phyloP scores from a whole-genome alignment of 2,888 invertebrate species.

The Chrysotoxum bicinctum region DNA sequence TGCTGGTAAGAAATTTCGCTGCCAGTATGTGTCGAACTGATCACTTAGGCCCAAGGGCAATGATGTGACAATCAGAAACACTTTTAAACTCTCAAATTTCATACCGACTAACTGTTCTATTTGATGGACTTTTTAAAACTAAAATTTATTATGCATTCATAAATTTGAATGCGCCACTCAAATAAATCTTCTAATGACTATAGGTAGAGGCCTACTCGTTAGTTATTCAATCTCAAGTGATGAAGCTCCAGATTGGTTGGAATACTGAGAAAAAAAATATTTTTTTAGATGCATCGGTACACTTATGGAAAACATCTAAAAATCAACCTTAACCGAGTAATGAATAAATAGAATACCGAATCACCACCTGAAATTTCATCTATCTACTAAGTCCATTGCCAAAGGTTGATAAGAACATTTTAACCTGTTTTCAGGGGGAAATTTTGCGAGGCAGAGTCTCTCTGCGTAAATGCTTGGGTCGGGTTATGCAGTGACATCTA shows the following conservation, averaged over 20 bases:
- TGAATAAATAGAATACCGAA: no score
- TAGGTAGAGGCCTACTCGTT: not conserved
- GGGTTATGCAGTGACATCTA: no score
- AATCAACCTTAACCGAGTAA: not conserved
- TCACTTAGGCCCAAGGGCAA: conserved; percentile 48
- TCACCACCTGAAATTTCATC: no score
- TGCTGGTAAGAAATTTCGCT: conserved; percentile 76
- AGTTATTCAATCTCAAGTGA: conserved; percentile 33
- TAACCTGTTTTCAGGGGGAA: no score
- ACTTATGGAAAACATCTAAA: not conserved
- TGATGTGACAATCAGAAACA: conserved; percentile 1
- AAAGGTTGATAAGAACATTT: no score
- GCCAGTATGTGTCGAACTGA: conserved; percentile 77
- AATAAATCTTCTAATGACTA: conserved; percentile 17
- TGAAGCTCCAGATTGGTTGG: conserved; percentile 4
- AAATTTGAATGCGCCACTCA: conserved; percentile 17
- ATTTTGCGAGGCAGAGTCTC: no score
- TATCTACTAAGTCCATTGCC: no score
- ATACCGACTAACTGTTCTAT: conserved; percentile 30
- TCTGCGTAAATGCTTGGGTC: no score
- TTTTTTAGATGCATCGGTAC: not conserved
- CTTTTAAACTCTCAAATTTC: not conserved
- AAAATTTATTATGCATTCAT: not conserved
- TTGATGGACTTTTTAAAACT: conserved; percentile 30
- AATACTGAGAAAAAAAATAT: not conserved